phyloP scores from a whole-genome alignment of 2,888 invertebrate species.

The Loripinus fragilis region DNA sequence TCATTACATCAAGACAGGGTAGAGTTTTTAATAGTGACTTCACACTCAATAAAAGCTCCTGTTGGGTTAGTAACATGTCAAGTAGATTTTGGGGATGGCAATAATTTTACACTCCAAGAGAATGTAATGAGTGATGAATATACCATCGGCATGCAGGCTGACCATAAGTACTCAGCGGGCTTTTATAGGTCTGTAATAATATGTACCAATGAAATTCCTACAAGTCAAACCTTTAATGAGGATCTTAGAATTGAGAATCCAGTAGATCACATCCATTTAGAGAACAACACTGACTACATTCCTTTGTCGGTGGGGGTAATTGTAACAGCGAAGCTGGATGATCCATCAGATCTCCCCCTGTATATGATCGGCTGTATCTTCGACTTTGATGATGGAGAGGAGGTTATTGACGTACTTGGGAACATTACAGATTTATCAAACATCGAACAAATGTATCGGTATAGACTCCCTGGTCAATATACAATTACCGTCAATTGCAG shows the following conservation, averaged over 20 bases:
- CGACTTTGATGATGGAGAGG: neutral
- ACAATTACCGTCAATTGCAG: slow-evolving; percentile 14
- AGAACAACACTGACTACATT: slow-evolving; percentile 1
- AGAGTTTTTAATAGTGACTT: neutral
- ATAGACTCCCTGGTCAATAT: neutral
- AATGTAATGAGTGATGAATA: no score
- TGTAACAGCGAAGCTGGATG: neutral
- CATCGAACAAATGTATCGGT: neutral
- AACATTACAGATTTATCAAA: neutral
- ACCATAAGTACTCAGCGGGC: no score
- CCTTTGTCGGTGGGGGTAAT: neutral
- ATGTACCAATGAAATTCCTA: slow-evolving; percentile 29
- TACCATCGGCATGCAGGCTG: no score
- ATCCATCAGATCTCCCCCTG: slow-evolving; percentile 12
- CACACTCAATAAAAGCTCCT: neutral
- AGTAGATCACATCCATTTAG: slow-evolving; percentile 9
- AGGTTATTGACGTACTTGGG: neutral
- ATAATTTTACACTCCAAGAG: no score
- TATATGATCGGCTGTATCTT: slow-evolving; percentile 24
- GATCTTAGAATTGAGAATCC: slow-evolving; percentile 23
- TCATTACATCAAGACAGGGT: neutral
- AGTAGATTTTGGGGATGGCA: neutral
- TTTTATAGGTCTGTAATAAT: slow-evolving; percentile 2
- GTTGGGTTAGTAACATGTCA: neutral
- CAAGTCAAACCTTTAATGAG: neutral